These are phyloP conservation scores for Scomber scombrus DNA, from an alignment of 2,113 vertebrate species.

Conservation along the genomic window DNA sequence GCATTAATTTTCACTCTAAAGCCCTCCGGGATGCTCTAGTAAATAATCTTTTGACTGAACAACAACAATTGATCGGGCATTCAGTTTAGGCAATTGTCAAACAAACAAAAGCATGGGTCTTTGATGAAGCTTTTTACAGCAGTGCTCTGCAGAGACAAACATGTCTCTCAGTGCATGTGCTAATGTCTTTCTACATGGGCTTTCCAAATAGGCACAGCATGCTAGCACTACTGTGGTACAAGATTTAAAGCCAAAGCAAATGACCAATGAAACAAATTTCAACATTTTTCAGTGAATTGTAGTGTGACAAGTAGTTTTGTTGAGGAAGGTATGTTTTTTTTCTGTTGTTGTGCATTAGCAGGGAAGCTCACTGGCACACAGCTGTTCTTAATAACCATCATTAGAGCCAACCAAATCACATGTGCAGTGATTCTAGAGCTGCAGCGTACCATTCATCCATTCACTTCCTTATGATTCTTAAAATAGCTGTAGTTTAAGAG, in stretches of 20 bases:
- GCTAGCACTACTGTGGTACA: not conserved
- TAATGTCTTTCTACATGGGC: conserved; percentile 2
- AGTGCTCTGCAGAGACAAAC: not conserved
- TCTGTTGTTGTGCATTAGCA: conserved; percentile 26
- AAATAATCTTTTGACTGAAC: conserved; percentile 21
- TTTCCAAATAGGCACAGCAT: conserved; percentile 3
- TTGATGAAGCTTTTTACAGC: conserved; percentile 21
- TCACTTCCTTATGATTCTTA: conserved; percentile 47
- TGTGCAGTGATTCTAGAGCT: conserved; percentile 44
- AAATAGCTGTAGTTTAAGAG: conserved; percentile 42
- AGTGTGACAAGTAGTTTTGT: conserved; percentile 37
- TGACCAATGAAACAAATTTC: conserved; percentile 27
- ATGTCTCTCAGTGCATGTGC: not conserved
- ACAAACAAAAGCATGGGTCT: conserved; percentile 38
- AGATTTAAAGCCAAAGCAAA: conserved; percentile 10
- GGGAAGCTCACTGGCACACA: conserved; percentile 66
- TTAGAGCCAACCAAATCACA: conserved; percentile 70
- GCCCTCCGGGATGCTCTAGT: not conserved
- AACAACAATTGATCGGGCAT: conserved; percentile 16
- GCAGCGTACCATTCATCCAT: conserved; percentile 38
- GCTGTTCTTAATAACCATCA: conserved; percentile 81
- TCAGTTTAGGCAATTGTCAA: conserved; percentile 33
- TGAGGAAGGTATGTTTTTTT: conserved; percentile 16
- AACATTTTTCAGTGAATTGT: conserved; percentile 24
- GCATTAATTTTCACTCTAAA: conserved; percentile 3